phyloP scores from a whole-genome alignment of 2,888 invertebrate species.

The Quadriops clusia region DNA sequence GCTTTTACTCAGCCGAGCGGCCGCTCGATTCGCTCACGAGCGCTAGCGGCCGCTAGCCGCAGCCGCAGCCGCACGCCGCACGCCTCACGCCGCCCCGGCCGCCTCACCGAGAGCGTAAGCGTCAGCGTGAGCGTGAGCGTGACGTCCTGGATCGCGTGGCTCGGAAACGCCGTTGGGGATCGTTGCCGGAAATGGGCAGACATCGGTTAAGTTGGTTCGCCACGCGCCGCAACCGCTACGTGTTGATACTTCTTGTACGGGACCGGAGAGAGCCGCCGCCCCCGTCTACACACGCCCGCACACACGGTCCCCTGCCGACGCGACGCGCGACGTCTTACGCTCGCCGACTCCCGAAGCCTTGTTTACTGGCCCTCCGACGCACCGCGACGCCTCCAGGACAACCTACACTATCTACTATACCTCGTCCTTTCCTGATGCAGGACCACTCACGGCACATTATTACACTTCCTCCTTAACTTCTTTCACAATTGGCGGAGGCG shows the following conservation, averaged over 20 bases:
- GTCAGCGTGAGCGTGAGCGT: slow-evolving; percentile 18
- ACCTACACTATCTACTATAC: no score
- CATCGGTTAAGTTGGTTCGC: slow-evolving; percentile 31
- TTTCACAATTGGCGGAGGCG: no score
- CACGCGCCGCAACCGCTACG: slow-evolving; percentile 27
- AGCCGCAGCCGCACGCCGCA: slow-evolving; percentile 14
- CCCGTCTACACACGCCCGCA: slow-evolving; percentile 10
- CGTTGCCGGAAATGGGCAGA: slow-evolving; percentile 32
- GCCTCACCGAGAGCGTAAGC: slow-evolving; percentile 20
- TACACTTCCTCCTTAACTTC: no score
- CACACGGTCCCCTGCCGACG: no score
- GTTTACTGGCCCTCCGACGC: no score
- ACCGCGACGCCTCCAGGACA: no score
- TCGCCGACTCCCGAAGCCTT: background rate
- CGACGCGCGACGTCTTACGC: slow-evolving; percentile 5
- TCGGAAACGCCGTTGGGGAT: slow-evolving; percentile 29
- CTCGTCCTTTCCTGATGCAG: no score
- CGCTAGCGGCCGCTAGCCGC: slow-evolving; percentile 15
- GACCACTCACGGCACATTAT: no score
- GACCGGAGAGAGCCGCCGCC: slow-evolving; percentile 10
- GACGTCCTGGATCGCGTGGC: slow-evolving; percentile 28
- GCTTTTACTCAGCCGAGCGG: no score
- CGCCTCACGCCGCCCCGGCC: no score
- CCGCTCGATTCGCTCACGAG: no score
- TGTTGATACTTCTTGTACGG: slow-evolving; percentile 28